These are phyloP conservation scores for Drosophila virilis DNA, from an alignment of 1,140 invertebrate genomes.

Conservation along the genomic window DNA sequence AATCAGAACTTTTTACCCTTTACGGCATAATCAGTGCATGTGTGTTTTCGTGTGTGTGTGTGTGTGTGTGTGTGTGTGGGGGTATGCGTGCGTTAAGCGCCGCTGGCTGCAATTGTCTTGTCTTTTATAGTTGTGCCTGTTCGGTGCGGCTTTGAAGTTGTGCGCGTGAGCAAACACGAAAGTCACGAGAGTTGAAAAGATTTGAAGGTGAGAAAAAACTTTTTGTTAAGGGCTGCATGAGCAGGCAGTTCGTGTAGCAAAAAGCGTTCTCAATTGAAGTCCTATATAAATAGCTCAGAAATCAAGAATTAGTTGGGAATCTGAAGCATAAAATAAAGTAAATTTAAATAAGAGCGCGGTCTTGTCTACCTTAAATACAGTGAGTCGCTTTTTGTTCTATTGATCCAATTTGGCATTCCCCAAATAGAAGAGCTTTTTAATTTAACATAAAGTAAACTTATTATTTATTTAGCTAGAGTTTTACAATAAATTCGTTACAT, in stretches of 20 bases:
- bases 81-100: conserved; percentile 34
- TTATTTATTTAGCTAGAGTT: conserved; percentile 6
- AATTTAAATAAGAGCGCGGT: too few relatives aligned
- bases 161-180: conserved; percentile 29
- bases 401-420: too few relatives aligned
- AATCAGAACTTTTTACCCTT: conserved; percentile 81
- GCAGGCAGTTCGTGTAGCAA: not conserved
- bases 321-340: too few relatives aligned
- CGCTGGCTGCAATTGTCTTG: conserved; percentile 74
- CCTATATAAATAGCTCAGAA: too few relatives aligned
- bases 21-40: conserved; percentile 75
- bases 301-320: too few relatives aligned
- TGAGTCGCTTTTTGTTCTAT: too few relatives aligned
- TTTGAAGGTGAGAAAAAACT: not conserved
- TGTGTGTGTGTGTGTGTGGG: conserved; percentile 22
- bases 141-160: conserved; percentile 29
- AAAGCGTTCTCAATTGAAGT: too few relatives aligned
- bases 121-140: conserved; percentile 73
- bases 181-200: not conserved
- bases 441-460: not conserved
- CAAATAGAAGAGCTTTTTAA: not conserved
- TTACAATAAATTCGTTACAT: conserved; percentile 14
- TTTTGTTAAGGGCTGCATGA: not conserved
- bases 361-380: too few relatives aligned
- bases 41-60: conserved; percentile 25